Percentiles rank a stretch among this genome's conserved stretches.
Evolutionary conservation across 2,113 vertebrate species (phyloP).

Genomic region (Triplophysa siluroides): DNA sequence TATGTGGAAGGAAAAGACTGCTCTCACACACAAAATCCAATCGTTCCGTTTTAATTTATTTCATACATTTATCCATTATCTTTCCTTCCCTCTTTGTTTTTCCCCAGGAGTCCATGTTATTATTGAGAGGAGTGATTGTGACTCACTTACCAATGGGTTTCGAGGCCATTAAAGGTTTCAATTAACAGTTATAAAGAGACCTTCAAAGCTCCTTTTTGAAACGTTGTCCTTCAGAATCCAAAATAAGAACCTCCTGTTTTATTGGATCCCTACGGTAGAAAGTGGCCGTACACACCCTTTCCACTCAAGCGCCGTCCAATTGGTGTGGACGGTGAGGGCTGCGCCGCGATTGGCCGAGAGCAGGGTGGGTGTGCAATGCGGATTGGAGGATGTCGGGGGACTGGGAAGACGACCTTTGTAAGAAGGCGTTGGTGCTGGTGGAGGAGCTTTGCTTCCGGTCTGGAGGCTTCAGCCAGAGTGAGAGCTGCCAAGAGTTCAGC

Average conservation of each 20-base stretch:
- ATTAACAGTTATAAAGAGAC: conserved; percentile 54
- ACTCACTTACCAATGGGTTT: conserved; percentile 54
- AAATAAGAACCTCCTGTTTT: conserved; percentile 15
- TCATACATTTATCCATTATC: not conserved
- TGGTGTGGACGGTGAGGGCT: conserved; percentile 67
- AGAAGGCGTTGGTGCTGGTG: conserved; percentile 83
- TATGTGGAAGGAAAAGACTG: conserved; percentile 12
- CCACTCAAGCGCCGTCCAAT: conserved; percentile 59
- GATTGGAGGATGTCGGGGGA: conserved; percentile 90
- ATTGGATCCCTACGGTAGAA: conserved; percentile 47
- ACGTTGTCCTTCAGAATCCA: conserved; percentile 30
- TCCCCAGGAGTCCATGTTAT: conserved; percentile 47
- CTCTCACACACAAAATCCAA: not conserved
- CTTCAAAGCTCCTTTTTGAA: conserved; percentile 25
- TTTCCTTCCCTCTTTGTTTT: conserved; percentile 15
- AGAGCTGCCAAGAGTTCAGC: conserved; percentile 85
- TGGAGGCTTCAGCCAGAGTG: conserved; percentile 76
- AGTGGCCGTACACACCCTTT: conserved; percentile 60
- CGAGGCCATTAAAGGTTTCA: conserved; percentile 55
- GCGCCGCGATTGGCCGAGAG: conserved; percentile 69
- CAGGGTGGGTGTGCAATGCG: conserved; percentile 73
- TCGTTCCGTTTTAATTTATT: not conserved
- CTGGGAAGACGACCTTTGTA: conserved; percentile 90
- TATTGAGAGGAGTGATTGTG: conserved; percentile 52
- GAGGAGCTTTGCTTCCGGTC: conserved; percentile 85